Base-by-base conservation (phyloP, 1,140 invertebrate genomes). In the Nasonia longicornis region DNA sequence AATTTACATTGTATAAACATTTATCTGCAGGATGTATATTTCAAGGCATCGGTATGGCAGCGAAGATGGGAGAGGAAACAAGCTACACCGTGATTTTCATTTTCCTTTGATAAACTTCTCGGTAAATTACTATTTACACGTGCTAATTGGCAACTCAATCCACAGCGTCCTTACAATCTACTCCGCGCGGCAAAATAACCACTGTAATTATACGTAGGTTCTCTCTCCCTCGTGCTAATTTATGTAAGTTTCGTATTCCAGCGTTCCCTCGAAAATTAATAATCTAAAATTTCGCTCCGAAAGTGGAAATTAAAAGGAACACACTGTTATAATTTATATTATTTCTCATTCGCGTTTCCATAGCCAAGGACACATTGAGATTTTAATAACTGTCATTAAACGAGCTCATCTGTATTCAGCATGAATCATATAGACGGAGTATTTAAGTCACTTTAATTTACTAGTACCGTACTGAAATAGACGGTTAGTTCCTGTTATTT, bases 141-240 rank as follows among this genome's bases (percentile, higher is more conserved):
- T 77, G n/a, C 71, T 82, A 82, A 82, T 82, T 82, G 81, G 76
- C 76, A 82, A 82, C 79, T 79, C 76, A 78, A 82, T 82, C 64
- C 81, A 38, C 58, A 67, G 42, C 63, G 69, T 75, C 69, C 38
- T 73, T 73, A 73, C 75, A 82, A 77, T 77, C 69, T 73, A 82
- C 72, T 77, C 38, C 58, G 38, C 58, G 38, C 20, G 64, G 69
- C 69, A 66, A 77, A 82, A 73, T 82, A 79, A 82, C 76, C 78
- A 70, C 77, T 75, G 42, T 76, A 82, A 82, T 82, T 79, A 79
- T 35, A 38, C 26, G 38, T 22, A 48, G 48, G 12, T 67, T 31
- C 73, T 58, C 52, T 31, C 26, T 75, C 42, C 22, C 73, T 69
- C 26, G 0, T 52, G 58, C 58, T 80, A 83, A 75, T 83, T 79